These are phyloP conservation scores for Nesoenas mayeri DNA, from an alignment of 2,113 vertebrate species.

Conservation along the genomic window DNA sequence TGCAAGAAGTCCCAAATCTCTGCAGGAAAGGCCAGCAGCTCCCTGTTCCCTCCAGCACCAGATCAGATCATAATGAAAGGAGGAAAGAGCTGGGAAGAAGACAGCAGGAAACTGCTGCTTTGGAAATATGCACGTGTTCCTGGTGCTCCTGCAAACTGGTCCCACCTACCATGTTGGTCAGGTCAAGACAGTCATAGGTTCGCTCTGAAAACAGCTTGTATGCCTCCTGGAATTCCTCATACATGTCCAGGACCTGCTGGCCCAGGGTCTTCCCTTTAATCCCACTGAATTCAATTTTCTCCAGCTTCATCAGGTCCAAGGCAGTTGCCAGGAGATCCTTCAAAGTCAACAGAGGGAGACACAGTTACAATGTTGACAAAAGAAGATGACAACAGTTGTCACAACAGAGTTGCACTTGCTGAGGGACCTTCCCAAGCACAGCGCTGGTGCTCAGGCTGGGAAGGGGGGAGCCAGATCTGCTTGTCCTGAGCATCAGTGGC, in stretches of 20 bases:
- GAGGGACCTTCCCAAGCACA: background rate
- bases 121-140: background rate
- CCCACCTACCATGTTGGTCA: slow-evolving; percentile 75
- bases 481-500: background rate
- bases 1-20: background rate
- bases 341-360: background rate
- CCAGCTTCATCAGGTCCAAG: slow-evolving; percentile 86
- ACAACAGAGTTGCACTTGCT: background rate
- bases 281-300: slow-evolving; percentile 89
- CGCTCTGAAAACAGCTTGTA: slow-evolving; percentile 81
- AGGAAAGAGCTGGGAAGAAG: background rate
- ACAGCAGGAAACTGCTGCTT: background rate
- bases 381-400: background rate
- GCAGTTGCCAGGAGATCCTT: slow-evolving; percentile 83
- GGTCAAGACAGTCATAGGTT: slow-evolving; percentile 82
- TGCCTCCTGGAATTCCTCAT: slow-evolving; percentile 80
- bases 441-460: fast-evolving
- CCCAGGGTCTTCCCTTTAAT: slow-evolving; percentile 80
- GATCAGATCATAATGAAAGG: background rate
- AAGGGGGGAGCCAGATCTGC: background rate
- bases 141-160: background rate
- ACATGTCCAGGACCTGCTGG: slow-evolving; percentile 79
- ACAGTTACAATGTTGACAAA: background rate
- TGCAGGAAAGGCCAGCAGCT: background rate
- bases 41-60: background rate